These are phyloP conservation scores for Zeuzera pyrina DNA, from an alignment of 2,888 invertebrate species.

Conservation along the genomic window DNA sequence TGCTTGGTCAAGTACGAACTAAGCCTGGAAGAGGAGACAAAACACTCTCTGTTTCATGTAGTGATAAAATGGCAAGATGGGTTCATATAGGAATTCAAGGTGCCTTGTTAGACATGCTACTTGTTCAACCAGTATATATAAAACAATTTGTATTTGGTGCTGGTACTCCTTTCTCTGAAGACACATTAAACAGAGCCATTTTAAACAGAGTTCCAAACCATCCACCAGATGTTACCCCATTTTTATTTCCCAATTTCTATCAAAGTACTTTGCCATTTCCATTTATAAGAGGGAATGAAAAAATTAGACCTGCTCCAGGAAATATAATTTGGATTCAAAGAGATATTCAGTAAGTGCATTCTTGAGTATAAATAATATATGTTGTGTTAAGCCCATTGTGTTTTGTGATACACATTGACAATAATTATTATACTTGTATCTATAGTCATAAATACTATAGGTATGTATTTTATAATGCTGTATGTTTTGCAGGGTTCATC, in stretches of 20 bases:
- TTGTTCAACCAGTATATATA: conserved; percentile 79
- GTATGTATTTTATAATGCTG: too few species aligned
- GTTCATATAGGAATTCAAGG: conserved; percentile 89
- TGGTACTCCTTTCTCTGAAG: conserved; percentile 74
- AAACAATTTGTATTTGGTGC: conserved; percentile 80
- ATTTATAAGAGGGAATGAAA: conserved; percentile 24
- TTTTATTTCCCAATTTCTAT: conserved; percentile 29
- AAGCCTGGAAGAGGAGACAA: conserved; percentile 94
- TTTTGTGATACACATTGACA: too few species aligned
- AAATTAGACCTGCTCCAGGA: conserved; percentile 35
- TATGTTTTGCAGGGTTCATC: too few species aligned
- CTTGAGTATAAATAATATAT: too few species aligned
- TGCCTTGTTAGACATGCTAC: conserved; percentile 78
- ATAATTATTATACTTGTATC: too few species aligned
- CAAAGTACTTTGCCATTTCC: conserved; percentile 34
- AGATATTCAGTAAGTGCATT: conserved; percentile 32
- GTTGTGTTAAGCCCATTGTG: too few species aligned
- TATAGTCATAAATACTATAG: too few species aligned
- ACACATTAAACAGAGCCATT: conserved; percentile 72
- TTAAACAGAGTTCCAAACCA: conserved; percentile 34
- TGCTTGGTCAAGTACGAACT: conserved; percentile 81
- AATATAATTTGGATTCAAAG: conserved; percentile 51
- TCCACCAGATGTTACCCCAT: conserved; percentile 12
- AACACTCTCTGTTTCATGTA: conserved; percentile 92
- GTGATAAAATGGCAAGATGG: conserved; percentile 95